Evolutionary conservation across 2,888 invertebrate species (phyloP), one percentile per base, ranked within the genome.

Genomic region (Acrobasis repandana): DNA sequence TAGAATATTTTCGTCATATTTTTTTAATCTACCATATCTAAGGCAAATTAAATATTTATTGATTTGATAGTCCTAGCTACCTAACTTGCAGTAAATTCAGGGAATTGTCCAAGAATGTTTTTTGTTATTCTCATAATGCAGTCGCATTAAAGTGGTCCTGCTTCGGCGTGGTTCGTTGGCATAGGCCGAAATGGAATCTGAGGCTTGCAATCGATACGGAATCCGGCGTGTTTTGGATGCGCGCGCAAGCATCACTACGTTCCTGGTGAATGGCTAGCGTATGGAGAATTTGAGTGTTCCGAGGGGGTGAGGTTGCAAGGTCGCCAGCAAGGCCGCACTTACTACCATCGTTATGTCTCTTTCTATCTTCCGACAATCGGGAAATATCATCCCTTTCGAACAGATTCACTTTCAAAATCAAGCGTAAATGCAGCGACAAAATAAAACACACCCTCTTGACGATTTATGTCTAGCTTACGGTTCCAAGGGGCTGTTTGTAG

Each of bases 261-360:
- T 83, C 69, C 73, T 86, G 69, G 86, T 92, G 91, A 92, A 92
- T 92, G 92, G 89, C 83, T 82, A 70, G 72, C 73, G 73, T 78
- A 74, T 76, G 77, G 80, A 83, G 82, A 80, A 81, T 77, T 76
- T 78, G 78, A 79, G 80, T 80, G 73, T 73, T 79, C 67, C 64
- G 67, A 74, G 78, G 83, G 85, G 84, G 79, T 82, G 83, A 78
- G 80, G 75, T 63, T 68, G 76, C 87, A 89, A 90, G 89, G 90
- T 88, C 88, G 83, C 76, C 74, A 66, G 71, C 86, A 85, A 87
- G 88, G 86, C 86, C 85, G 85, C 73, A 73, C 79, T 82, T 86
- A 88, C 88, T 85, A 87, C 78, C 74, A 76, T 77, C 76, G 66
- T 65, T 67, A 68, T 71, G 70, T 90, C 89, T 79, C 87, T 71